Conservation (phyloP, 2,888 invertebrate genomes). For the Pyrrhia umbra region DNA sequence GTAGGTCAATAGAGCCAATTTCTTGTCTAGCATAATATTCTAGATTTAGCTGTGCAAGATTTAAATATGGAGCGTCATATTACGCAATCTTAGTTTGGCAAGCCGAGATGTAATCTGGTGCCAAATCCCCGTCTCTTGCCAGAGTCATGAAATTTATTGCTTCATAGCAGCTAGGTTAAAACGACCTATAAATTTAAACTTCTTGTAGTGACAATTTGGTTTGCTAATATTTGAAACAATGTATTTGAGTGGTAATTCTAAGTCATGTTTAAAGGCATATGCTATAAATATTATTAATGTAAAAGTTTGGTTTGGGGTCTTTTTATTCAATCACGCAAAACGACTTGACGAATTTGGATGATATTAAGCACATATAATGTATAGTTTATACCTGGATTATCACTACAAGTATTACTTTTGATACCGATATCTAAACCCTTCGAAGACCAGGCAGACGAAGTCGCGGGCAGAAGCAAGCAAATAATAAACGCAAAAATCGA, state of each 20-base stretch:
- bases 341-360: no score
- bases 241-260: not conserved
- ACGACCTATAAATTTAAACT: not conserved
- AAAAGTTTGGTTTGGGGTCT: no score
- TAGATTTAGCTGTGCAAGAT: not conserved
- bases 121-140: constrained; percentile 29
- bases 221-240: not conserved
- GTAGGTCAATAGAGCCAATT: not conserved
- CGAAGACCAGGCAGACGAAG: no score
- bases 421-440: no score
- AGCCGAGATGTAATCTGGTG: constrained; percentile 27
- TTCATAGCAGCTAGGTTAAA: not conserved
- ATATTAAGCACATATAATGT: no score
- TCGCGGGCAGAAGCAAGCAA: no score
- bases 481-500: no score
- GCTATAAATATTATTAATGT: no score
- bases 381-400: no score
- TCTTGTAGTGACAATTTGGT: not conserved
- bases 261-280: no score
- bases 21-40: not conserved
- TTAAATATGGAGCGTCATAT: constrained; percentile 13
- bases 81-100: constrained; percentile 25
- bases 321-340: no score
- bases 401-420: no score
- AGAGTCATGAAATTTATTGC: not conserved